Evolutionary conservation across 2,797 vertebrate genomes (phyloP), one percentile per base, ranked within the genome.

Genomic region (Bucorvus abyssinicus): DNA sequence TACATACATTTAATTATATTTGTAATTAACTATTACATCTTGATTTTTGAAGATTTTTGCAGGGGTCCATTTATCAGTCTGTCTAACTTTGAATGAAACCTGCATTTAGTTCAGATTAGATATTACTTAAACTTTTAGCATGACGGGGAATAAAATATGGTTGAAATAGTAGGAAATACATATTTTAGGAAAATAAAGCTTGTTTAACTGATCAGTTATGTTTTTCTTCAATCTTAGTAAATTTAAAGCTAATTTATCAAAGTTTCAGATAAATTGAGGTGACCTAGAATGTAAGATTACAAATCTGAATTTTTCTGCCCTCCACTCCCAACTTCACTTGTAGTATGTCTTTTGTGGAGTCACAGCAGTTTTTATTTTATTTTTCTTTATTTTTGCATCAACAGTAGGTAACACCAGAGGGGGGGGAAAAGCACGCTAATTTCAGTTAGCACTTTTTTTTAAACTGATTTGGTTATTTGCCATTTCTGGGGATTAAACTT

Each of bases 401-500:
- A 34, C 93, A 96, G 19, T 84, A 93, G 79, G 47, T 96, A 95
- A 23, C 90, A 92, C 84, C 44, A 95, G 60, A 96, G 71, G 57
- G 38, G 38, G 38, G 38, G 38, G 12, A 65, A 61, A 30, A 92
- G 80, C n/a, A 36, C 69, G 89, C 89, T 88, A 57, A 95, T 97
- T 97, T 97, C 97, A 94, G 94, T 97, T 97, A 97, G 95, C 96
- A 95, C 97, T 60, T 90, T 96, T 97, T 96, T n/a, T 94, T 97
- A 97, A 23, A 97, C 97, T 97, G 98, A 98, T 98, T 98, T 98
- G 98, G 98, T 98, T 98, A 98, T 98, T 98, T 98, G 98, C 98
- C 97, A 97, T 98, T 98, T 98, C 97, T 98, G 98, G 98, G 98
- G 98, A 98, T 99, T 99, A 98, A 98, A 98, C 98, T 98, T 98